Evolutionary conservation across 1,140 invertebrate species (phyloP).

Genomic region (Lepidostoma basale): DNA sequence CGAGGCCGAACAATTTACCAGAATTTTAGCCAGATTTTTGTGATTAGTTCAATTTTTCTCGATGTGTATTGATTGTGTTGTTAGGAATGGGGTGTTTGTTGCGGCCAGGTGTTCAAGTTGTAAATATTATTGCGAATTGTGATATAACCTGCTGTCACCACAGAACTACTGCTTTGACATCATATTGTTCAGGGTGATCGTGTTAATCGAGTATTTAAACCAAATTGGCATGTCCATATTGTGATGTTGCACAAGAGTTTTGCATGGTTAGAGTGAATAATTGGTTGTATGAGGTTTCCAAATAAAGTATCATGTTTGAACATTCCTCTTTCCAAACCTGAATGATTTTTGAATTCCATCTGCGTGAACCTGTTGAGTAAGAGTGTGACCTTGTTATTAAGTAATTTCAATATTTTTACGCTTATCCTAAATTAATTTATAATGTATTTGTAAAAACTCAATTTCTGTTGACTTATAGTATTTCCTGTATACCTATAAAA

Average conservation of each 20-base stretch:
- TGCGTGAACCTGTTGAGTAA: conserved; percentile 5
- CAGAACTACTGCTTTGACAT: too few species aligned
- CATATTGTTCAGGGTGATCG: too few species aligned
- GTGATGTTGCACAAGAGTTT: conserved; percentile 1
- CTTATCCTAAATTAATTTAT: too few species aligned
- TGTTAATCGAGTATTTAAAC: neutral
- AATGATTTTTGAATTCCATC: neutral
- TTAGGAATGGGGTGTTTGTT: conserved; percentile 1
- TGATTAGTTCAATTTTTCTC: conserved; percentile 45
- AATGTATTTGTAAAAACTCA: too few species aligned
- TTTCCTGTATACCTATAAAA: too few species aligned
- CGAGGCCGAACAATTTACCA: conserved; percentile 32
- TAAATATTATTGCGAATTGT: conserved; percentile 18
- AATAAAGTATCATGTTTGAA: conserved; percentile 13
- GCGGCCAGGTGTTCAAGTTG: neutral
- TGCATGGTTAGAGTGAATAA: neutral
- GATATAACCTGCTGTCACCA: neutral
- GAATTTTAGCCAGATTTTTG: conserved; percentile 44
- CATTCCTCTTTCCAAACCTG: conserved; percentile 6
- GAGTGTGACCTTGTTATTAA: neutral
- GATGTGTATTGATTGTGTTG: conserved; percentile 26
- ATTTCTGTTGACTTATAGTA: too few species aligned
- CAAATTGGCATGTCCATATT: neutral
- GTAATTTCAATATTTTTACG: too few species aligned
- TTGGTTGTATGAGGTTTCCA: neutral